Evolutionary conservation across 2,113 vertebrate genomes (phyloP).

Genomic region (Thamnophis sirtalis): DNA sequence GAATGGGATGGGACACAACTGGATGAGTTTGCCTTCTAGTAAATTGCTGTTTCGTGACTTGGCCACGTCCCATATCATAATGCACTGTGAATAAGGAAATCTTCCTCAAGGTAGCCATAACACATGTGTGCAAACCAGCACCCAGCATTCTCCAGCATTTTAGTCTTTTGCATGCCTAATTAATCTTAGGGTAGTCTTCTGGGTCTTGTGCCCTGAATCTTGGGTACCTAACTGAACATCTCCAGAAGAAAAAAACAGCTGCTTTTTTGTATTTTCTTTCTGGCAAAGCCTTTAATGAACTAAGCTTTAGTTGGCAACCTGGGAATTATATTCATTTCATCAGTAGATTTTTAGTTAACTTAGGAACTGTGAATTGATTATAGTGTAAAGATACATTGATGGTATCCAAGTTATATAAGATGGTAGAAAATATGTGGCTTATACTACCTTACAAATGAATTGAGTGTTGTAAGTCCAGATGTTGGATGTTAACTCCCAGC

Average conservation of each 20-base stretch:
- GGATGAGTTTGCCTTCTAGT: background rate
- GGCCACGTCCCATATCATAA: background rate
- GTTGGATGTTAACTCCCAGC: background rate
- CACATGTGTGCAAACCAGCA: background rate
- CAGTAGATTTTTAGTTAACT: background rate
- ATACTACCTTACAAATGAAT: background rate
- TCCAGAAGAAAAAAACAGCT: background rate
- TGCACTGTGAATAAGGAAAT: background rate
- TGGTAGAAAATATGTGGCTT: background rate
- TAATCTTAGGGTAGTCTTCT: background rate
- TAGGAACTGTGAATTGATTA: background rate
- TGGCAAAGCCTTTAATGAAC: background rate
- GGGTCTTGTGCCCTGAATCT: background rate
- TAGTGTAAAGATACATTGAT: background rate
- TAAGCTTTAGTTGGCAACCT: background rate
- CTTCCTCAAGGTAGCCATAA: background rate
- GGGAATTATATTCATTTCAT: background rate
- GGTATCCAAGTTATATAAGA: background rate
- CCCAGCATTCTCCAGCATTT: background rate
- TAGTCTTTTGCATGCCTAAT: background rate
- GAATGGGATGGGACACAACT: background rate
- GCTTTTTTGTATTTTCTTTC: background rate
- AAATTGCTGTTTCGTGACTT: background rate
- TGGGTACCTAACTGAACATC: background rate
- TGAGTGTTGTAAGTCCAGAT: background rate